These are phyloP conservation scores for Acanthisitta chloris DNA, from an alignment of 2,113 vertebrate genomes.

Conservation along the genomic window DNA sequence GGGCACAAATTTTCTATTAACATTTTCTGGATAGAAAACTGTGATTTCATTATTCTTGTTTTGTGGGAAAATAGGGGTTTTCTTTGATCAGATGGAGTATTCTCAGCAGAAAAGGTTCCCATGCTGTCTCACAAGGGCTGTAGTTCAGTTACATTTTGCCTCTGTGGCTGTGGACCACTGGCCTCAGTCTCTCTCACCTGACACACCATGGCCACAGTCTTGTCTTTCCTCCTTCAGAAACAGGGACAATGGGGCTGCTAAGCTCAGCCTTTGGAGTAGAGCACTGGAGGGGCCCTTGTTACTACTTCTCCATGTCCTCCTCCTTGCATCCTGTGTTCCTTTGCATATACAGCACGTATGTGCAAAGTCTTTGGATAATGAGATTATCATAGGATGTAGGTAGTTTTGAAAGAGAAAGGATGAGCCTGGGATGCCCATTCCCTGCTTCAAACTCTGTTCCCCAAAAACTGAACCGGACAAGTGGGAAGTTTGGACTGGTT, in stretches of 20 bases:
- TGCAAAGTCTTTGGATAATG: neutral
- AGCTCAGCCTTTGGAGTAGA: neutral
- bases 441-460: neutral
- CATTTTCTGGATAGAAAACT: conserved; percentile 56
- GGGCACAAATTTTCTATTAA: conserved; percentile 59
- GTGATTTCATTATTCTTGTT: conserved; percentile 43
- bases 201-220: neutral
- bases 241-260: neutral
- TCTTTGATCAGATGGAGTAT: neutral
- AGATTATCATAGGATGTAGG: neutral
- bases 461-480: neutral
- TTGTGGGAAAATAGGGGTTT: neutral
- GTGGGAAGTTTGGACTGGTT: neutral
- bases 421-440: neutral
- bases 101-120: neutral
- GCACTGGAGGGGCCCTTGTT: fast-evolving
- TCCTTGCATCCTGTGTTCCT: neutral
- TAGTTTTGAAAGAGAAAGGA: neutral
- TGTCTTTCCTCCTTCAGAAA: neutral
- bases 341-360: fast-evolving
- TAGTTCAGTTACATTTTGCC: neutral
- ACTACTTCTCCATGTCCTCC: neutral
- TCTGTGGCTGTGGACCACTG: neutral
- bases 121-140: neutral
- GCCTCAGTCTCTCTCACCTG: neutral